Percentiles rank a stretch among this genome's conserved stretches.
phyloP scores from a whole-genome alignment of 2,797 vertebrate species.

The Notoglanidium macrostoma region DNA sequence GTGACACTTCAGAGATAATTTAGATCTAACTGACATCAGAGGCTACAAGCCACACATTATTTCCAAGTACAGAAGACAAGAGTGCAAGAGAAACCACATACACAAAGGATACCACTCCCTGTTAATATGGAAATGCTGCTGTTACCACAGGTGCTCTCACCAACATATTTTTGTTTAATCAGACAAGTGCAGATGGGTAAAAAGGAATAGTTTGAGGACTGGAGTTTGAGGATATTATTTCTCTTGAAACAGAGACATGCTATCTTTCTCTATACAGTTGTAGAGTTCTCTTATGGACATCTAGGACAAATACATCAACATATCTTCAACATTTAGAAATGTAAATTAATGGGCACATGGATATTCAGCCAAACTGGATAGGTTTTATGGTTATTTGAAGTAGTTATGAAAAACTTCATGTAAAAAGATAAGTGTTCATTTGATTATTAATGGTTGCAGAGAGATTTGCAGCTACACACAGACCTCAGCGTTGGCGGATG shows the following conservation, averaged over 20 bases:
- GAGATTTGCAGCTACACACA: background rate
- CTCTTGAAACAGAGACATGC: background rate
- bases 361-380: background rate
- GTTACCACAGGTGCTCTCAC: constrained; percentile 10
- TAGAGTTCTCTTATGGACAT: background rate
- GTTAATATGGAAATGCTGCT: background rate
- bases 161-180: background rate
- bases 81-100: constrained; percentile 1
- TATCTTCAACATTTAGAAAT: background rate
- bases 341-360: background rate
- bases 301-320: background rate
- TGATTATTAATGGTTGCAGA: background rate
- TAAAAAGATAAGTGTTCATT: background rate
- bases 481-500: background rate
- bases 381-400: background rate
- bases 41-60: background rate
- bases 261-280: background rate
- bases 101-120: constrained; percentile 20
- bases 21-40: background rate
- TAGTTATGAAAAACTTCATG: background rate
- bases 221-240: background rate
- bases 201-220: background rate
- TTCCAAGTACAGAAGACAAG: background rate
- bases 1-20: background rate
- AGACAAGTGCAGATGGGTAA: background rate